Evolutionary conservation across 2,888 invertebrate genomes (phyloP).

Genomic region (Neoascia interrupta): DNA sequence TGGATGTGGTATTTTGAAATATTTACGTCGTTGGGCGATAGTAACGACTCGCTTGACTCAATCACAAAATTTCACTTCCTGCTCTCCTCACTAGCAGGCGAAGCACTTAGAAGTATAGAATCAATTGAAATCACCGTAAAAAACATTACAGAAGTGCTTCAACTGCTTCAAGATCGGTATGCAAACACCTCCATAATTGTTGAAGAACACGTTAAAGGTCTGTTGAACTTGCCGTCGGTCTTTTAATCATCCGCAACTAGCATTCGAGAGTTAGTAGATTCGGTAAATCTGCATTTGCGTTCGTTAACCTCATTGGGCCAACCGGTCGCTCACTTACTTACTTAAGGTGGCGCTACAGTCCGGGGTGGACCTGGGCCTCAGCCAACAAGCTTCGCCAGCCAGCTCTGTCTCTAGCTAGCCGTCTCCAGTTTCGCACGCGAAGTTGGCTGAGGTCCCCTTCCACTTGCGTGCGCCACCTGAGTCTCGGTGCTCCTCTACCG

Average conservation of each 20-base stretch:
- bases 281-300: not conserved
- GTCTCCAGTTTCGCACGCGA: too few relatives aligned
- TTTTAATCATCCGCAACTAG: not conserved
- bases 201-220: constrained; percentile 7
- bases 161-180: constrained; percentile 1
- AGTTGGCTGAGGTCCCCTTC: too few relatives aligned
- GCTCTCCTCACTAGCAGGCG: not conserved
- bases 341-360: too few relatives aligned
- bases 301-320: too few relatives aligned
- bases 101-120: constrained; percentile 3
- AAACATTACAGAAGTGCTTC: constrained; percentile 4
- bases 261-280: constrained; percentile 7
- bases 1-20: constrained; percentile 3
- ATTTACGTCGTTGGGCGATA: not conserved
- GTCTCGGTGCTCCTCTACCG: too few relatives aligned
- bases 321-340: too few relatives aligned
- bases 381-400: too few relatives aligned
- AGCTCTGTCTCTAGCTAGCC: too few relatives aligned
- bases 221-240: not conserved
- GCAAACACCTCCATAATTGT: not conserved
- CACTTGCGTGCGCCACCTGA: too few relatives aligned
- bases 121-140: constrained; percentile 3
- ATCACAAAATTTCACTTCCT: constrained; percentile 4
- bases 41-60: not conserved
- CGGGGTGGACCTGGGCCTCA: too few relatives aligned